Percentiles rank a stretch among this genome's conserved stretches.
These are phyloP conservation scores for Sciurus carolinensis DNA, from an alignment of 2,797 vertebrate genomes.

Conservation along the genomic window DNA sequence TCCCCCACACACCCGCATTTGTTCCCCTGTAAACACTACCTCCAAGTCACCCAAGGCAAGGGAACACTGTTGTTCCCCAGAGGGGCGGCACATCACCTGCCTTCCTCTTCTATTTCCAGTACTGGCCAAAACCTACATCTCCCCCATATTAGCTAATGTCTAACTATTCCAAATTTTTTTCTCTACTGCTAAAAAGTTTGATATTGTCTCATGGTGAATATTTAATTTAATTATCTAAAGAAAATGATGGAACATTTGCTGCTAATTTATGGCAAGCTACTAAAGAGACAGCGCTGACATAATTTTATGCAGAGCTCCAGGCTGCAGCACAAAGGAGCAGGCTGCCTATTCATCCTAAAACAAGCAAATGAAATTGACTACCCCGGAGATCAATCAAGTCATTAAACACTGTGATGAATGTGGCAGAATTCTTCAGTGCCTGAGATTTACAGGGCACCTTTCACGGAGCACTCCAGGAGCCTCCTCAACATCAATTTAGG, in stretches of 20 bases:
- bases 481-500: conserved; percentile 66
- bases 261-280: conserved; percentile 70
- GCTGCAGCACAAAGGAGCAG: neutral
- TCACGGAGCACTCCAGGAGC: conserved; percentile 23
- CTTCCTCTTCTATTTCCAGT: neutral
- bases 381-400: conserved; percentile 69
- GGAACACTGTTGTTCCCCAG: neutral
- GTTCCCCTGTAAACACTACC: neutral
- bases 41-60: neutral
- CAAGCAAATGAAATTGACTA: conserved; percentile 69
- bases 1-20: neutral
- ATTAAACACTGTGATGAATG: conserved; percentile 69
- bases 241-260: conserved; percentile 66
- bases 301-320: conserved; percentile 43
- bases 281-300: neutral
- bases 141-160: neutral
- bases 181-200: conserved; percentile 63
- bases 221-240: conserved; percentile 80
- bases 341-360: conserved; percentile 62
- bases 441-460: conserved; percentile 59
- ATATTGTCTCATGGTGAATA: conserved; percentile 53
- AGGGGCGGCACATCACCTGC: neutral
- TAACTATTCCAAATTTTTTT: neutral
- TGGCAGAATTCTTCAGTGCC: conserved; percentile 41
- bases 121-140: neutral